Evolutionary conservation across 2,797 vertebrate species (phyloP).

Genomic region (Agapornis canus): DNA sequence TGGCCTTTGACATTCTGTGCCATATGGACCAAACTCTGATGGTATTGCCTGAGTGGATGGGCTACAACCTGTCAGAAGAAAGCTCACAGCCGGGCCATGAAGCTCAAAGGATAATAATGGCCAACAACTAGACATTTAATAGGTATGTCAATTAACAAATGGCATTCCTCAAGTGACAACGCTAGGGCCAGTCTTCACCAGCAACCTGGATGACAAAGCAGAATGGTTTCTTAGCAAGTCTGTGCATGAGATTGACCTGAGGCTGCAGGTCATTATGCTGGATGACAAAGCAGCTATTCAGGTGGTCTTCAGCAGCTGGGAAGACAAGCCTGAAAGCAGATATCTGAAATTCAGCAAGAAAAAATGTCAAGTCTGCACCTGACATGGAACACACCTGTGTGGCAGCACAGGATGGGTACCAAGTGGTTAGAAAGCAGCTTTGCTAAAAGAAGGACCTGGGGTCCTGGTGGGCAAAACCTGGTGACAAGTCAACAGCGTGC

Average conservation of each 20-base stretch:
- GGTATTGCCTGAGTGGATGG: neutral
- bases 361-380: neutral
- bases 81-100: neutral
- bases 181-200: neutral
- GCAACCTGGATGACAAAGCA: neutral
- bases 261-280: neutral
- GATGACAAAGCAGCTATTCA: neutral
- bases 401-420: neutral
- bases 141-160: neutral
- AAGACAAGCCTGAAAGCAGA: neutral
- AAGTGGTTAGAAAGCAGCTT: neutral
- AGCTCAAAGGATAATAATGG: neutral
- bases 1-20: neutral
- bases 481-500: rapidly evolving
- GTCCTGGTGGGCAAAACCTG: neutral
- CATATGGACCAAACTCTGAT: too few species aligned
- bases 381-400: neutral
- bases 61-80: neutral
- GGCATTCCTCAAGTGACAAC: neutral
- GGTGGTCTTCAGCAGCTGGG: neutral
- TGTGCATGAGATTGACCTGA: neutral
- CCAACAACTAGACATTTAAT: neutral
- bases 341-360: neutral
- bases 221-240: neutral
- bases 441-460: neutral